Base-by-base conservation (phyloP, 1,140 invertebrate species). In the Ostrea denselamellosa region DNA sequence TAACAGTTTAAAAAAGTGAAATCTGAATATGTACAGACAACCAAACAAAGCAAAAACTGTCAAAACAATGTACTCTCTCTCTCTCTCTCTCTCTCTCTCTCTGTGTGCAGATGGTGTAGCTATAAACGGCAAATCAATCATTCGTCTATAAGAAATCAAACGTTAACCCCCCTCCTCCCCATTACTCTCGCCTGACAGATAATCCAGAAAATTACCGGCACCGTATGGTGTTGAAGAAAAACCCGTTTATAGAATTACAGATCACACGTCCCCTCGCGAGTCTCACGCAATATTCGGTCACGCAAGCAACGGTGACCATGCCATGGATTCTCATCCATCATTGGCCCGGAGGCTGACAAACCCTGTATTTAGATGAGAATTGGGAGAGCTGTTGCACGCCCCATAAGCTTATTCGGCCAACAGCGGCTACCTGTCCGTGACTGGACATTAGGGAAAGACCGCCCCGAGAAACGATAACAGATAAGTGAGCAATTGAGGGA, bases 401-500 rank as follows among this genome's bases (percentile, higher is more conserved):
- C 65, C 68, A 77, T 34, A 22, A 77, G 68, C 68, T 34, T 10
- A 25, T 28, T 25, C 28, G 68, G 68, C 28, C 68, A 77, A 25
- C 22, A 28, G 22, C 68, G 68, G 68, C 68, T 44, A 77, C 68
- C 68, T 12, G 25, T 77, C 68, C 25, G 28, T 77, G n/a, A 25
- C 25, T 22, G 68, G 25, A 22, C 68, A 25, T 28, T 77, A 28
- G 28, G 25, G 25, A 77, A 77, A 54, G 22, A 77, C 8, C 25
- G 68, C 68, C 68, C 28, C 85, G 56, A 68, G 85, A 68, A 85
- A 85, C 44, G 85, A 85, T 85, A 54, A 34, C 25, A 44, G 85
- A 85, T 85, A 85, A 85, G 85, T 58, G 62, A 68, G 54, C 62
- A 58, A 85, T 68, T 68, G 85, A 85, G 58, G 58, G 22, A 22